Conservation (phyloP, 2,797 vertebrate species). For the Danio tinwini region DNA sequence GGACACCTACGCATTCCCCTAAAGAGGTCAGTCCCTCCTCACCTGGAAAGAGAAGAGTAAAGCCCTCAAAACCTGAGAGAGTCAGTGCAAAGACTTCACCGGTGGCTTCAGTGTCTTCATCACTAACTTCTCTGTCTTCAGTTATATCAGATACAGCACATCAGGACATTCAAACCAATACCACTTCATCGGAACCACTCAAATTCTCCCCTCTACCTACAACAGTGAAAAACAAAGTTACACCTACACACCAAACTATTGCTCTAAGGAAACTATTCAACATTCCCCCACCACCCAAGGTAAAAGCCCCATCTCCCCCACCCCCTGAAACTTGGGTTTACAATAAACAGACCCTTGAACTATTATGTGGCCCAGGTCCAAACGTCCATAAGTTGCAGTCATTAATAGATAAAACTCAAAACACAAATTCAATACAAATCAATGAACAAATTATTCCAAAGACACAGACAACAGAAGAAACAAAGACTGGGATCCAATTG, state of each 20-base stretch:
- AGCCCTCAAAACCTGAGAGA: constrained; percentile 86
- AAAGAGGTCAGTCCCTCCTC: constrained; percentile 82
- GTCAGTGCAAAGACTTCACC: constrained; percentile 81
- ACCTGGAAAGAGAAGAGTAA: constrained; percentile 80
- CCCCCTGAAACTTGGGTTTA: constrained; percentile 84
- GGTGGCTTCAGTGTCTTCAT: constrained; percentile 84
- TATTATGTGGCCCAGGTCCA: constrained; percentile 72
- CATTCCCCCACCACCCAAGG: constrained; percentile 91
- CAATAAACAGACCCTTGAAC: constrained; percentile 75
- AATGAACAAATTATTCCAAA: constrained; percentile 35
- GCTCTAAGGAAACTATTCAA: constrained; percentile 74
- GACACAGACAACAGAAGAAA: constrained; percentile 16
- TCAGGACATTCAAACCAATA: constrained; percentile 66
- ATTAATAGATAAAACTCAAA: constrained; percentile 52
- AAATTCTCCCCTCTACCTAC: constrained; percentile 50
- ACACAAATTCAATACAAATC: constrained; percentile 50
- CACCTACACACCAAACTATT: constrained; percentile 41
- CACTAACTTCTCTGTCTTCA: constrained; percentile 88
- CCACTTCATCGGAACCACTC: constrained; percentile 51
- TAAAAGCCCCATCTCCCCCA: constrained; percentile 89
- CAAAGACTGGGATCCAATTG: constrained; percentile 25
- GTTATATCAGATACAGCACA: constrained; percentile 79
- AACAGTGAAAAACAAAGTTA: constrained; percentile 52
- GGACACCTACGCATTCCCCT: constrained; percentile 89
- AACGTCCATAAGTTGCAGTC: constrained; percentile 58